Evolutionary conservation across 2,888 invertebrate species (phyloP), one percentile per base, ranked within the genome.

Genomic region (Macaria liturata): DNA sequence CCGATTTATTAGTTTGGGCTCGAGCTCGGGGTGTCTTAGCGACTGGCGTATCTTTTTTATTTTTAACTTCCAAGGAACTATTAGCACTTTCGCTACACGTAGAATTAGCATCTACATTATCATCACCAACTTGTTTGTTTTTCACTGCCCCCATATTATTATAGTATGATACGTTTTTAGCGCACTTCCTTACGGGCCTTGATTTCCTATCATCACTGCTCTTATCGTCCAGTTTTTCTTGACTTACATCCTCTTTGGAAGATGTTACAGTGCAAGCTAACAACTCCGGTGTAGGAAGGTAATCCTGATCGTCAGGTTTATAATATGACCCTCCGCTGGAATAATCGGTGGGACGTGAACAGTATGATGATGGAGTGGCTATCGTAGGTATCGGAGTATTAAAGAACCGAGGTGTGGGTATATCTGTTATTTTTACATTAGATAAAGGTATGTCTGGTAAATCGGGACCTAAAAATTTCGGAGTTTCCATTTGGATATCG

Each of bases 291-390:
- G 80, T 67, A 39, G 78, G 80, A 52, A 84, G 61, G 62, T 84
- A 88, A 69, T 94, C 94, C 56, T 93, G 93, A 69, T 94, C 94
- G 70, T 94, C 94, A 0, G 94, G 94, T 61, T 93, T 93, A 69
- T 94, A 94, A 69, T 94, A 94, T 3, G 94, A 94, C 3, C 94
- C 92, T 4, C 94, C 90, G 55, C 94, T 93, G 6, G 94, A 94
- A 76, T 94, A 94, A 67, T 94, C 94, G 1, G 93, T 93, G 44
- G 88, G 89, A 4, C 91, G 81, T 32, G 90, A 90, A 8, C 86
- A 84, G 70, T 88, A 91, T 3, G 90, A 85, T 0, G 86, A 86
- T 9, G 91, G 91, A 2, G 92, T 92, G 34, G 84, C 78, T 57
- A 80, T 75, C 0, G 68, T 59, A 6, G 71, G 74, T 70, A 84